A percentile compares a stretch with the other conserved stretches of the same genome.
These are phyloP conservation scores for Spongilla lacustris DNA, from an alignment of 37 sponge, comb jelly and placozoan genomes.

Conservation along the genomic window DNA sequence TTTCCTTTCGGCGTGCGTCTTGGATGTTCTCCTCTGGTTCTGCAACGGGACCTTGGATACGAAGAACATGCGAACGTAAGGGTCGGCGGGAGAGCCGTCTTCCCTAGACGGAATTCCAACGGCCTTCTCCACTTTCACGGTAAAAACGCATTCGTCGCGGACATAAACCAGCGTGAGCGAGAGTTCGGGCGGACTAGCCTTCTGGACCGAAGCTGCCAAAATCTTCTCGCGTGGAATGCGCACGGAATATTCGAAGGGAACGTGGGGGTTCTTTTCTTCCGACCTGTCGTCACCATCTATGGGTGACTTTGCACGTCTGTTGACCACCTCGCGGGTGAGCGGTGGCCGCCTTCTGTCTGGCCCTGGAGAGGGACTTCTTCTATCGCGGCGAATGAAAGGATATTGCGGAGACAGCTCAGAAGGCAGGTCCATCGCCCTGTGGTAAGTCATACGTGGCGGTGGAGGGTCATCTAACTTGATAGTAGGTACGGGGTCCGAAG, in stretches of 20 bases:
- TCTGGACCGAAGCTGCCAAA: not conserved
- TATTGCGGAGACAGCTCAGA: no score
- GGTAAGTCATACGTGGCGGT: conserved; percentile 21
- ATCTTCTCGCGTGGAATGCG: not conserved
- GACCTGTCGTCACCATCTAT: not conserved
- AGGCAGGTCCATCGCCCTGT: not conserved
- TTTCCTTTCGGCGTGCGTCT: conserved; percentile 1
- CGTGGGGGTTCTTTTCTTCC: not conserved
- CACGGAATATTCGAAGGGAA: not conserved
- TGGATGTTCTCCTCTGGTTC: conserved; percentile 49
- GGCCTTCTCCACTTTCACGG: conserved; percentile 44
- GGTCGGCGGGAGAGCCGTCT: conserved; percentile 54
- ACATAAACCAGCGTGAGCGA: conserved; percentile 30
- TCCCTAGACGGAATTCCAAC: conserved; percentile 32
- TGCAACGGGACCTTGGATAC: conserved; percentile 29
- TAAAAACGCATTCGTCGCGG: conserved; percentile 2
- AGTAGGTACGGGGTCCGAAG: conserved; percentile 17
- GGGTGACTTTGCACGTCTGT: not conserved
- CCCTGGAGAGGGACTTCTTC: not conserved
- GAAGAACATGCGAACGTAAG: conserved; percentile 59
- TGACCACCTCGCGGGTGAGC: not conserved
- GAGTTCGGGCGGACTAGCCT: conserved; percentile 12
- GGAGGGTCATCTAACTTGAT: conserved; percentile 3
- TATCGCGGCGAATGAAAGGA: conserved; percentile 9
- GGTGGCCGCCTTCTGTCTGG: not conserved